These are phyloP conservation scores for Poeciliopsis presidionis DNA, from an alignment of 2,797 vertebrate species.

Conservation along the genomic window DNA sequence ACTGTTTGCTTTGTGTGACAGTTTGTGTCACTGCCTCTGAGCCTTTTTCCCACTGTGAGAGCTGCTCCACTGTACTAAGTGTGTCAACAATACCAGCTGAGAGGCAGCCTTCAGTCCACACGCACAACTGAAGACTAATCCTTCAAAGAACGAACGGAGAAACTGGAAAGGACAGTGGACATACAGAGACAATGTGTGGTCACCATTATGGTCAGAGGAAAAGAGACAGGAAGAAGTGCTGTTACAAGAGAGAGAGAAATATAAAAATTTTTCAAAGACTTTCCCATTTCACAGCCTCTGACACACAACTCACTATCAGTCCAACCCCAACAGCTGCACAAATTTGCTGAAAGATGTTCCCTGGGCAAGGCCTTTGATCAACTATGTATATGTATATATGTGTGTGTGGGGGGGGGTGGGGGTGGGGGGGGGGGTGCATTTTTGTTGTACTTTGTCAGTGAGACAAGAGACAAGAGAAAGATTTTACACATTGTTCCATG, in stretches of 20 bases:
- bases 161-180: slow-evolving; percentile 12
- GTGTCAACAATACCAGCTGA: slow-evolving; percentile 77
- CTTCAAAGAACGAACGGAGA: slow-evolving; percentile 50
- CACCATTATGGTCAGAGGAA: slow-evolving; percentile 38
- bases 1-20: slow-evolving; percentile 70
- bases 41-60: slow-evolving; percentile 62
- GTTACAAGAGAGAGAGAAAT: slow-evolving; percentile 38
- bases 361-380: slow-evolving; percentile 75
- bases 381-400: slow-evolving; percentile 50
- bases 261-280: slow-evolving; percentile 81
- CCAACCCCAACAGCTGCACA: slow-evolving; percentile 79
- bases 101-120: slow-evolving; percentile 72
- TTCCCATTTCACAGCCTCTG: slow-evolving; percentile 77
- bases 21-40: slow-evolving; percentile 66
- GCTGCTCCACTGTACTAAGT: slow-evolving; percentile 69
- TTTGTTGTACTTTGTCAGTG: slow-evolving; percentile 35
- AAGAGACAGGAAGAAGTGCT: slow-evolving; percentile 11
- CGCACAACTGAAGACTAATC: slow-evolving; percentile 63
- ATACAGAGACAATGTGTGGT: slow-evolving; percentile 8
- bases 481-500: slow-evolving; percentile 38
- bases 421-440: too few species aligned
- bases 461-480: slow-evolving; percentile 20
- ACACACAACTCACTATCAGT: slow-evolving; percentile 75
- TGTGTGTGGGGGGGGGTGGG: too few species aligned
- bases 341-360: slow-evolving; percentile 81